phyloP scores from a whole-genome alignment of 2,113 vertebrate species.

The Leuciscus idus region DNA sequence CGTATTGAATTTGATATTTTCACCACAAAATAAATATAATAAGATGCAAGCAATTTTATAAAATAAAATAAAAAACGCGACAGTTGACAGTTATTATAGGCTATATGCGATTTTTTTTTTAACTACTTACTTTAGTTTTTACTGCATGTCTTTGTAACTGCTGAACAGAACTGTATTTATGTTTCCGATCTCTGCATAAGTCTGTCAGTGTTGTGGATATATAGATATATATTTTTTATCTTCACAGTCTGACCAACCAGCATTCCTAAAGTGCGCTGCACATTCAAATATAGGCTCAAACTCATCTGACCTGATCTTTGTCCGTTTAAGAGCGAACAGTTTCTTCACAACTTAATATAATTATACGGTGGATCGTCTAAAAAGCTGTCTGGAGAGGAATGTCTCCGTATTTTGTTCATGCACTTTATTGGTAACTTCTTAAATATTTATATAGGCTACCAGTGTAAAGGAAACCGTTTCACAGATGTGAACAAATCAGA shows the following conservation, averaged over 20 bases:
- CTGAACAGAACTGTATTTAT: background rate
- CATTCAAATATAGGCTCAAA: background rate
- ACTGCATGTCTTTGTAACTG: background rate
- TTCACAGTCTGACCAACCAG: background rate
- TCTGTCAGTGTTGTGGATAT: background rate
- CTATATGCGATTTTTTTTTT: background rate
- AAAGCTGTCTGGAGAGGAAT: conserved; percentile 2
- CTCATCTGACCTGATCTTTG: conserved; percentile 11
- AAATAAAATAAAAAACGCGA: no score
- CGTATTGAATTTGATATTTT: background rate
- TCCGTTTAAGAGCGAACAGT: background rate
- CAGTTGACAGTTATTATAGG: background rate
- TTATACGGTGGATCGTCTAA: background rate
- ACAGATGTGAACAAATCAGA: background rate
- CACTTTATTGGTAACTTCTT: background rate
- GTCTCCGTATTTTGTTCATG: background rate
- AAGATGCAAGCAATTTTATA: background rate
- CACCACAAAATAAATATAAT: background rate
- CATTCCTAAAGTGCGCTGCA: conserved; percentile 14
- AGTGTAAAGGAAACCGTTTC: background rate
- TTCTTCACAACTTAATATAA: background rate
- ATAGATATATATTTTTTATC: background rate
- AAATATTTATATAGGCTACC: background rate
- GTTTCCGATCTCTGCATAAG: background rate
- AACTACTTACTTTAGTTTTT: background rate